These are phyloP conservation scores for Anarsia innoxiella DNA, from an alignment of 2,888 invertebrate species.

Conservation along the genomic window DNA sequence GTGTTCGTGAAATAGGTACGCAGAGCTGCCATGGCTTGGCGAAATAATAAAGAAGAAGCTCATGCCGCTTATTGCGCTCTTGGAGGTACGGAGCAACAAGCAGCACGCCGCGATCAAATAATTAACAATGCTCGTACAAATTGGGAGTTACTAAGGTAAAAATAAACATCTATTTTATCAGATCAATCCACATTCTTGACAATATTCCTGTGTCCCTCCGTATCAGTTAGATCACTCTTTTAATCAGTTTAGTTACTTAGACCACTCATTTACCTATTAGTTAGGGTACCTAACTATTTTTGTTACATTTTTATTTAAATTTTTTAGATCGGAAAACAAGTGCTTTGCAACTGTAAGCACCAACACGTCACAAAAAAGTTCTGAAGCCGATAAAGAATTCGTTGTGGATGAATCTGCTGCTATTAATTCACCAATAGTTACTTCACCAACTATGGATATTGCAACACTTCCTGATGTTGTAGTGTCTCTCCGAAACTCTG, in stretches of 20 bases:
- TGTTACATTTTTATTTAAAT: background rate
- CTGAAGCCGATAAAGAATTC: slow-evolving; percentile 43
- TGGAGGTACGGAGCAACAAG: slow-evolving; percentile 69
- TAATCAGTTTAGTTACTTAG: too few species aligned
- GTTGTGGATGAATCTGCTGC: slow-evolving; percentile 24
- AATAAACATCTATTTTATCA: too few species aligned
- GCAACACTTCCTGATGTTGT: slow-evolving; percentile 46
- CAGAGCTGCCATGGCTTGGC: slow-evolving; percentile 86
- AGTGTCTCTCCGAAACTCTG: slow-evolving; percentile 38
- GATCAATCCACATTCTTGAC: too few species aligned
- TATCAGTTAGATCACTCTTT: too few species aligned
- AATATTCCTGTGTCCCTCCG: too few species aligned
- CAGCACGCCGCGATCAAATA: slow-evolving; percentile 85
- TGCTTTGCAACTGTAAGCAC: slow-evolving; percentile 54
- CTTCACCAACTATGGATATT: slow-evolving; percentile 37
- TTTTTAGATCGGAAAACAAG: slow-evolving; percentile 78
- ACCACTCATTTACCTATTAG: too few species aligned
- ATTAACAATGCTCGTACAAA: slow-evolving; percentile 91
- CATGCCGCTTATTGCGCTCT: slow-evolving; percentile 80
- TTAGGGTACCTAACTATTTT: too few species aligned
- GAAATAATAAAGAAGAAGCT: slow-evolving; percentile 84
- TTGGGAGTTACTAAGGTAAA: slow-evolving; percentile 82
- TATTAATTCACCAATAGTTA: slow-evolving; percentile 33
- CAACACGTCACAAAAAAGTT: slow-evolving; percentile 35
- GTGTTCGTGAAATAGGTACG: slow-evolving; percentile 64